Conservation (phyloP, 2,797 vertebrate genomes). For the Uromys caudimaculatus region DNA sequence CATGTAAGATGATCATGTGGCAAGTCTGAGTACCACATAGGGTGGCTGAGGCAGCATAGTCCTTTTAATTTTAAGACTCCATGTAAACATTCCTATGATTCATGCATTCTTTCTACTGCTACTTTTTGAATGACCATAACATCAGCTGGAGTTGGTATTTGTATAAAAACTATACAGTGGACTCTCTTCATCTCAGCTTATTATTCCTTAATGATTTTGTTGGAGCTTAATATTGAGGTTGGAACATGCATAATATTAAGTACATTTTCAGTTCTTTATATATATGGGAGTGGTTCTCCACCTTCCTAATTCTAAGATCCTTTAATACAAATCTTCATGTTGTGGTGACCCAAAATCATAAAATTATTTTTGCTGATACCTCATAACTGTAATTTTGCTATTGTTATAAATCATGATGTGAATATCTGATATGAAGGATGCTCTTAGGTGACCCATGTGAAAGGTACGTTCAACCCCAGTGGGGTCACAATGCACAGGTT, state of each 20-base stretch:
- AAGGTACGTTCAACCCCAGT: neutral
- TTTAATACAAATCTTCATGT: neutral
- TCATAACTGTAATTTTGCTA: neutral
- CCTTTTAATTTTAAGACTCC: neutral
- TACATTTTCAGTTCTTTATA: neutral
- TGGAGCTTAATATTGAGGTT: neutral
- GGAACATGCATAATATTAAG: neutral
- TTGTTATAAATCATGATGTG: neutral
- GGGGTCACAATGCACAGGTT: neutral
- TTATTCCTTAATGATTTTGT: neutral
- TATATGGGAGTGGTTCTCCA: neutral
- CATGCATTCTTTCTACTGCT: neutral
- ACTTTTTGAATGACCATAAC: neutral
- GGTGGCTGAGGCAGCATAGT: neutral
- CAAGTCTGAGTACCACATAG: neutral
- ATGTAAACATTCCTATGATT: neutral
- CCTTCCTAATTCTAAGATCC: neutral
- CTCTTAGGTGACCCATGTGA: neutral
- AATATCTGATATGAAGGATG: neutral
- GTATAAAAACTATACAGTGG: neutral
- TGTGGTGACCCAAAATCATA: neutral
- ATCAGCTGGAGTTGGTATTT: neutral
- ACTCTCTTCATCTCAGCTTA: neutral
- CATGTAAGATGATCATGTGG: neutral
- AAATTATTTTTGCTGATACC: neutral